Evolutionary conservation across 2,888 invertebrate species (phyloP).

Genomic region (Epicampocera succincta): DNA sequence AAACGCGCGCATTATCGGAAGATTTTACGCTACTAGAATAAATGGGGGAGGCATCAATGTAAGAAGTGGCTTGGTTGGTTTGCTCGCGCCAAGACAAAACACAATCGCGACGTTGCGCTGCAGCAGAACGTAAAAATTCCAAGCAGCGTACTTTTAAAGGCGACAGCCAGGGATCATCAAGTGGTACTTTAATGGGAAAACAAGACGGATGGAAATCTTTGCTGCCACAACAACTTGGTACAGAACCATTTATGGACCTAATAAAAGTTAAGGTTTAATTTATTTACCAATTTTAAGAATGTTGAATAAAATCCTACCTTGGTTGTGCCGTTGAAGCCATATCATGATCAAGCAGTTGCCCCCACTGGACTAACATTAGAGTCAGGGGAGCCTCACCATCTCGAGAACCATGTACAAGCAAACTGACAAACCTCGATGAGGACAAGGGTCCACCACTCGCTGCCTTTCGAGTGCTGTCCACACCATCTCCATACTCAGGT

Average conservation of each 20-base stretch:
- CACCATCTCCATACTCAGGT: conserved; percentile 91
- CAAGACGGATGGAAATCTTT: conserved; percentile 90
- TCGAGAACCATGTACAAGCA: conserved; percentile 85
- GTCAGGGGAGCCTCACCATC: conserved; percentile 87
- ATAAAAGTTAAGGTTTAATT: conserved; percentile 6
- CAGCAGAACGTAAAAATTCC: conserved; percentile 91
- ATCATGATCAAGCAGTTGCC: conserved; percentile 95
- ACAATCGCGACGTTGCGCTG: conserved; percentile 90
- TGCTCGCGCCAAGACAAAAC: conserved; percentile 92
- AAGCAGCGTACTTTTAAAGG: conserved; percentile 88
- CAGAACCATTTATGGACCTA: conserved; percentile 87
- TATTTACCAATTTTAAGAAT: neutral
- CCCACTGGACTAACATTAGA: conserved; percentile 94
- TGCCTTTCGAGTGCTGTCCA: conserved; percentile 82
- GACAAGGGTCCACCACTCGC: conserved; percentile 86
- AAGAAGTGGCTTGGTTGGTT: conserved; percentile 91
- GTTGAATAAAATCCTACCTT: conserved; percentile 78
- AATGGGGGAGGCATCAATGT: conserved; percentile 90
- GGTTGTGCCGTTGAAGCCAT: conserved; percentile 90
- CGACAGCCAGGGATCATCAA: conserved; percentile 88
- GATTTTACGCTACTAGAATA: conserved; percentile 90
- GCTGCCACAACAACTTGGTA: conserved; percentile 88
- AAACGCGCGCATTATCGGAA: conserved; percentile 88
- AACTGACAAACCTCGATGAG: conserved; percentile 89
- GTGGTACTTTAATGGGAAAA: conserved; percentile 89